Evolutionary conservation across 2,113 vertebrate species (phyloP), one percentile per base, ranked within the genome.

Genomic region (Catharus bicknelli): DNA sequence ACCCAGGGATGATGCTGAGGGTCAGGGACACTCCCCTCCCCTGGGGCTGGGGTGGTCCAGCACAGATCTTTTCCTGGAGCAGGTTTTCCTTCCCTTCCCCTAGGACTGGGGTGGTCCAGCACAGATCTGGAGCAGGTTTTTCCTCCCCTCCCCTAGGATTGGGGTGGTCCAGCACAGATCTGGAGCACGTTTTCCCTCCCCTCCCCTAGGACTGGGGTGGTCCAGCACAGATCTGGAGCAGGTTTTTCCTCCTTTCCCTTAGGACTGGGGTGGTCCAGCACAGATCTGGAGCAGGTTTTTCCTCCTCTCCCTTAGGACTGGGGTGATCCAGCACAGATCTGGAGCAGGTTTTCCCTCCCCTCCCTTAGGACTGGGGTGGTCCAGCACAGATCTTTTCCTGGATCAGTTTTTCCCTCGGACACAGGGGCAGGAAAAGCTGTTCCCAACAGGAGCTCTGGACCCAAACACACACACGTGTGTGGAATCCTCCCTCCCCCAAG

Each of bases 281-380:
- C 34, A 36, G 34, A 36, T 36, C 34, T 36, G 34, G 34, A 36
- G 34, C 34, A 36, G 34, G 34, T 36, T 7, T 36, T 36, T 36
- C 34, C 34, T 36, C 34, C 34, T 7, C 34, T 36, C 34, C 34
- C 34, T 7, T 36, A 7, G 34, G 8, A 36, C 7, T 36, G 34
- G 34, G 34, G 34, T 36, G 34, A 7, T 36, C 34, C 34, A 36
- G 34, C 34, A 36, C 34, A 36, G 34, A 36, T 36, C 34, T 36
- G 34, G 34, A 36, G 34, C 34, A 36, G 34, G 8, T 36, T 36
- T 36, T 36, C 8, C 34, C 29, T 57, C 30, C 27, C 29, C 11
- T n/a, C 11, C 16, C 0, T 34, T 1, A 14, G 26, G 38, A 6
- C 0, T 1, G 40, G 42, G 67, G 34, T 17, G 58, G 4, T 59